Evolutionary conservation across 1,140 invertebrate species (phyloP), one percentile per base, ranked within the genome.

Genomic region (Sarcophaga peregrina): DNA sequence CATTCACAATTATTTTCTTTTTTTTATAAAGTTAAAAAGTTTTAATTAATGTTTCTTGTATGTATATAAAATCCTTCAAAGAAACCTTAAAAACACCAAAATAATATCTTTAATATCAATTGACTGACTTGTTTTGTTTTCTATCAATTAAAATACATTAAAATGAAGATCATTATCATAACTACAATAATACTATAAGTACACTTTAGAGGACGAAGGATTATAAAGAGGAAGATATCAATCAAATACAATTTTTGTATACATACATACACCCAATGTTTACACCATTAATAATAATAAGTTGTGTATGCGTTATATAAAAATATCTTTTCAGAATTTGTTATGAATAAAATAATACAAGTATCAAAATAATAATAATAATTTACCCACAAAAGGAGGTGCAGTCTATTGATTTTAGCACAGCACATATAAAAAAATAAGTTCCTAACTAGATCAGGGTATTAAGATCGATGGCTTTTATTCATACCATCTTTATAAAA

Each of bases 161-260:
- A 46, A 45, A 46, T 37, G 10, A 73, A 74, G 62, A 68, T 68
- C 62, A 68, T 1, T 68, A 68, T 8, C n/a, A 81, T 81, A 25
- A 62, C 25, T 46, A 81, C 78, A 54, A 52, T 83, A 89, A 89
- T 89, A 89, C 88, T 89, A 89, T 89, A 89, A 89, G 88, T 89
- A 89, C 88, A 89, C 88, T 89, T 89, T 82, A 82, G 13, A 47
- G 75, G 48, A 50, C 17, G 75, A 47, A 17, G 74, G 20, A 25
- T 20, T 48, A 15, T 15, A 17, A 25, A 52, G 47, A 72, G 15
- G 9, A 8, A 52, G n/a, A 50, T 17, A 47, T 3, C 75, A 50
- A 47, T 3, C 75, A 50, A n/a, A 76, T 48, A 76, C 74, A 47
- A 78, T 4, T 52, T 20, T 72, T 72, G 20, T n/a, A n/a, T n/a